These are phyloP conservation scores for Eulemur rufifrons DNA, from an alignment of 2,113 vertebrate species.

Conservation along the genomic window DNA sequence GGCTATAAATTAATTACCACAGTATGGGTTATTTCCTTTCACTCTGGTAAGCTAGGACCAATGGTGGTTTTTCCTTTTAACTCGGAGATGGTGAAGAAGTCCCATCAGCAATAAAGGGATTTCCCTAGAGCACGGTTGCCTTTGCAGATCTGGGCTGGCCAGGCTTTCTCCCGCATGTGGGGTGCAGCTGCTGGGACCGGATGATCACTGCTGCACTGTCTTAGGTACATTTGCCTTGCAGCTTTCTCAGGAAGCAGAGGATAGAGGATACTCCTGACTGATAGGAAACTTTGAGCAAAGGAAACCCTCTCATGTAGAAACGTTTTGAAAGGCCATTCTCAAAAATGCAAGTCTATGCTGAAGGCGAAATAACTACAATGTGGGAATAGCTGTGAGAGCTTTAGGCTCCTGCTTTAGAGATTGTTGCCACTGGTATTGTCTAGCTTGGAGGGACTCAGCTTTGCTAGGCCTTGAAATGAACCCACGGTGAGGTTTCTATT, in stretches of 20 bases:
- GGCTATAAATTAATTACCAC: background rate
- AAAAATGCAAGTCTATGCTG: background rate
- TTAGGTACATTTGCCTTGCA: background rate
- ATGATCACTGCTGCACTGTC: background rate
- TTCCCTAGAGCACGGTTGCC: background rate
- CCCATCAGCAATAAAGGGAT: background rate
- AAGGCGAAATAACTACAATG: background rate
- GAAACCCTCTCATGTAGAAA: background rate
- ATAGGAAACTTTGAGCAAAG: background rate
- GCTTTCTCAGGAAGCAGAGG: background rate
- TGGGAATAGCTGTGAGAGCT: background rate
- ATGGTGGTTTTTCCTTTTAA: background rate
- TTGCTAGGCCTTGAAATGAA: background rate
- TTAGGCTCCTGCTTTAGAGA: background rate
- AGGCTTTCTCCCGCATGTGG: background rate
- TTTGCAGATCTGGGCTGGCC: background rate
- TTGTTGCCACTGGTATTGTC: background rate
- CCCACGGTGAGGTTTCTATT: background rate
- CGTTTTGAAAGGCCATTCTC: background rate
- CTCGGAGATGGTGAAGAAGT: background rate
- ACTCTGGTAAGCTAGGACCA: background rate
- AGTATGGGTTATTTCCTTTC: background rate
- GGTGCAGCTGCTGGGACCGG: background rate
- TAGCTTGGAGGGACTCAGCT: background rate
- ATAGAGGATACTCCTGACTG: background rate